These are phyloP conservation scores for Lucinisca nassula DNA, from an alignment of 2,888 invertebrate species.

Conservation along the genomic window DNA sequence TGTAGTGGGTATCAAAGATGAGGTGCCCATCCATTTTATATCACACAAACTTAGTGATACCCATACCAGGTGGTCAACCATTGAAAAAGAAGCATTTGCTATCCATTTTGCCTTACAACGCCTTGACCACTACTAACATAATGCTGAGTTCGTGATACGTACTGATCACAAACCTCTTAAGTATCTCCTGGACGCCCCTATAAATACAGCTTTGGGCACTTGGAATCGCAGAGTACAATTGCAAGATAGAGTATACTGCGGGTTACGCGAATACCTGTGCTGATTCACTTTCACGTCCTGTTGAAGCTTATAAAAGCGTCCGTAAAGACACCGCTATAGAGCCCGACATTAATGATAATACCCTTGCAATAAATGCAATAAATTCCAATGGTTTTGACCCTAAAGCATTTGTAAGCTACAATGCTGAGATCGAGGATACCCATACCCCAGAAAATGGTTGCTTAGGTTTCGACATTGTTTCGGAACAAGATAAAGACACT, in stretches of 20 bases:
- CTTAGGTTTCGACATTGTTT: neutral
- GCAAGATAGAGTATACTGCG: conserved; percentile 38
- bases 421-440: neutral
- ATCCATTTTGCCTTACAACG: conserved; percentile 22
- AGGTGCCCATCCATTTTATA: conserved; percentile 10
- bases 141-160: neutral
- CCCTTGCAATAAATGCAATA: neutral
- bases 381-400: neutral
- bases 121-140: conserved; percentile 7
- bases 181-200: conserved; percentile 46
- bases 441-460: neutral
- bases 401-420: neutral
- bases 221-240: conserved; percentile 45
- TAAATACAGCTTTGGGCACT: conserved; percentile 57
- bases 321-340: neutral
- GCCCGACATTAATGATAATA: neutral
- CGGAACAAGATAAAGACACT: neutral
- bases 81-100: conserved; percentile 17
- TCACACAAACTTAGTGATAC: conserved; percentile 10
- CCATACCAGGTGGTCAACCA: neutral
- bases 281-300: neutral
- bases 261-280: conserved; percentile 28
- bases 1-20: neutral
- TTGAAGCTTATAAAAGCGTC: neutral
- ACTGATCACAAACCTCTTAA: too few relatives aligned